Evolutionary conservation across 2,797 vertebrate species (phyloP).

Genomic region (Hemibagrus guttatus): DNA sequence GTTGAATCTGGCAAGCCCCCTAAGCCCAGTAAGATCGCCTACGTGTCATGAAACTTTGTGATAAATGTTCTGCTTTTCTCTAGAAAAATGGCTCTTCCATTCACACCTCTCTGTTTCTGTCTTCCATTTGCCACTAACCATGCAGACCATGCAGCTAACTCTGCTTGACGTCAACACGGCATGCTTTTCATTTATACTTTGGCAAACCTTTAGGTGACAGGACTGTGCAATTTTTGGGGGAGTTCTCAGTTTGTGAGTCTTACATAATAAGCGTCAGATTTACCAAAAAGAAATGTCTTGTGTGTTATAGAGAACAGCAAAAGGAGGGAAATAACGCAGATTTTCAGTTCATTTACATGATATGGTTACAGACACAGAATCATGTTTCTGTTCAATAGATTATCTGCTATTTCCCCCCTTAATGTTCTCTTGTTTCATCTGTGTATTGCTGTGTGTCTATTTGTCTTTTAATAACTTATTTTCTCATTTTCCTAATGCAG

Average conservation of each 20-base stretch:
- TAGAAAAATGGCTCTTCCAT: slow-evolving; percentile 43
- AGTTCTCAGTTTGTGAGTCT: background rate
- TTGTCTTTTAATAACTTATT: background rate
- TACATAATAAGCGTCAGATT: background rate
- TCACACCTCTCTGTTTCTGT: slow-evolving; percentile 32
- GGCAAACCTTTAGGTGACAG: background rate
- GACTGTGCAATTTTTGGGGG: background rate
- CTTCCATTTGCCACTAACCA: slow-evolving; percentile 55
- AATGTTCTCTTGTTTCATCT: background rate
- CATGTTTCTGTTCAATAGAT: background rate
- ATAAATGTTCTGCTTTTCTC: slow-evolving; percentile 28
- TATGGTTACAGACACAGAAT: background rate
- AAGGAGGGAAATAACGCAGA: background rate
- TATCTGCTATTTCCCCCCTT: background rate
- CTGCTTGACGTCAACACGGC: slow-evolving; percentile 42
- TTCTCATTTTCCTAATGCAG: slow-evolving; percentile 32
- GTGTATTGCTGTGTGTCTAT: background rate
- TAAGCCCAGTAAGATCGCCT: slow-evolving; percentile 78
- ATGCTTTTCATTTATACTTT: slow-evolving; percentile 28
- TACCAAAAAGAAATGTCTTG: too few relatives aligned
- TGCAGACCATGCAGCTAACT: slow-evolving; percentile 32
- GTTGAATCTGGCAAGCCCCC: slow-evolving; percentile 74
- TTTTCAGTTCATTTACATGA: background rate
- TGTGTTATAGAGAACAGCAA: background rate
- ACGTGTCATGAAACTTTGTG: slow-evolving; percentile 63